Conservation (phyloP, 2,888 invertebrate genomes). For the Mimas tiliae region DNA sequence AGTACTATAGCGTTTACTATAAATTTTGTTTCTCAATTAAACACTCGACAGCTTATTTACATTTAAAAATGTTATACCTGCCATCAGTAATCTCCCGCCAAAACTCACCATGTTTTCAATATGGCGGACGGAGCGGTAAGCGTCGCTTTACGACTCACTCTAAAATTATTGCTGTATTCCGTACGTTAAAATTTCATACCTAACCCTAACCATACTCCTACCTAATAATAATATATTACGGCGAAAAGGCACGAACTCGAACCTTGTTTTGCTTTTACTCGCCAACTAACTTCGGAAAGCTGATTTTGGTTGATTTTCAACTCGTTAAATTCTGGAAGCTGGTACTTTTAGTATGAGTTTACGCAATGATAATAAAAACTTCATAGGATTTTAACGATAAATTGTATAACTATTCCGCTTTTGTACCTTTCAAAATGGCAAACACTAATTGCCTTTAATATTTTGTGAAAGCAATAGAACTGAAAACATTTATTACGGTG, state of each 20-base stretch:
- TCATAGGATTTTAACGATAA: background rate
- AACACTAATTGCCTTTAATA: background rate
- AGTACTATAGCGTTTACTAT: no score
- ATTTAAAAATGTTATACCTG: constrained; percentile 22
- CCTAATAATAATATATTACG: constrained; percentile 62
- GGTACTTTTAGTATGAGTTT: constrained; percentile 6
- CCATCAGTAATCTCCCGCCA: constrained; percentile 60
- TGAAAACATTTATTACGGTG: background rate
- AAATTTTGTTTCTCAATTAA: constrained; percentile 12
- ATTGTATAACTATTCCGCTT: background rate
- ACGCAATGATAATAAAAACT: background rate
- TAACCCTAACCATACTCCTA: constrained; percentile 50
- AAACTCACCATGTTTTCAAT: constrained; percentile 68
- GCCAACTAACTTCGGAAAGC: constrained; percentile 33
- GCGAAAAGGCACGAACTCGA: constrained; percentile 50
- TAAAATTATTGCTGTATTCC: constrained; percentile 70
- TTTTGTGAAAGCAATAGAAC: no score
- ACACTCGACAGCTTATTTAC: constrained; percentile 16
- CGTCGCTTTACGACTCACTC: constrained; percentile 76
- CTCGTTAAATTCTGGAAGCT: constrained; percentile 11
- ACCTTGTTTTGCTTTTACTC: constrained; percentile 44
- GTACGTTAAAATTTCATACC: constrained; percentile 78
- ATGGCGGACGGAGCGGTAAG: constrained; percentile 56
- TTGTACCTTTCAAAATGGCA: background rate
- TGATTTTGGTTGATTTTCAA: constrained; percentile 29